Conservation (phyloP, 2,797 vertebrate species). For the Tachyglossus aculeatus region DNA sequence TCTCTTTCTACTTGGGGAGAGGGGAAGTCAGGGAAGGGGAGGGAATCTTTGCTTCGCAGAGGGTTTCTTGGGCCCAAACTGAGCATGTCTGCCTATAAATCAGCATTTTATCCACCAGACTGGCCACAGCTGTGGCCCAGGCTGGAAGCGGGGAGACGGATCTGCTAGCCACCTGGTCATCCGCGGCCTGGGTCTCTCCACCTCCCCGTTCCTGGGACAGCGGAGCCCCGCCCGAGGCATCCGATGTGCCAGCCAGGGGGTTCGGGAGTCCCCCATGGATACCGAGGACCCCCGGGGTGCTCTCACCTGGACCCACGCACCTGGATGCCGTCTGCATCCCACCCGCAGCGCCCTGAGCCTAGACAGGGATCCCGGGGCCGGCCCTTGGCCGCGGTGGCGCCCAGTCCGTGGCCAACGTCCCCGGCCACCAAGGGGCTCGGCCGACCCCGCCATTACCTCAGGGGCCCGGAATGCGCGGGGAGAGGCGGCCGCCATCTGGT, state of each 20-base stretch:
- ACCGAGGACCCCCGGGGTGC: neutral
- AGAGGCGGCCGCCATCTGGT: conserved; percentile 84
- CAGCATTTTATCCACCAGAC: too few relatives aligned
- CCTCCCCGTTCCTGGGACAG: neutral
- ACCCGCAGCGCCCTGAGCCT: too few relatives aligned
- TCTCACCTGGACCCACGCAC: neutral
- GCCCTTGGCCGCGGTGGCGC: too few relatives aligned
- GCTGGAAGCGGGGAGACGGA: accelerated
- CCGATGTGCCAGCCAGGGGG: neutral
- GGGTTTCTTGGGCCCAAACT: too few relatives aligned
- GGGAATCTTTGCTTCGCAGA: too few relatives aligned
- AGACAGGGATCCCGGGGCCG: too few relatives aligned
- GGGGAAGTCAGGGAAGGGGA: too few relatives aligned
- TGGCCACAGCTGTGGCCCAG: too few relatives aligned
- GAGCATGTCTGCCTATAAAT: too few relatives aligned
- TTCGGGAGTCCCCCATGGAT: neutral
- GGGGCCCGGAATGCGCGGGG: conserved; percentile 85
- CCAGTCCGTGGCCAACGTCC: too few relatives aligned
- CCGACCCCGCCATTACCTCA: conserved; percentile 86
- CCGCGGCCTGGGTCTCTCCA: neutral
- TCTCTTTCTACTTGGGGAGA: too few relatives aligned
- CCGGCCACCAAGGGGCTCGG: neutral
- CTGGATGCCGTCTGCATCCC: neutral
- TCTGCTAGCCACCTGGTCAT: neutral
- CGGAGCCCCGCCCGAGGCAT: neutral